phyloP scores from a whole-genome alignment of 2,888 invertebrate species.

The Blomia tropicalis region DNA sequence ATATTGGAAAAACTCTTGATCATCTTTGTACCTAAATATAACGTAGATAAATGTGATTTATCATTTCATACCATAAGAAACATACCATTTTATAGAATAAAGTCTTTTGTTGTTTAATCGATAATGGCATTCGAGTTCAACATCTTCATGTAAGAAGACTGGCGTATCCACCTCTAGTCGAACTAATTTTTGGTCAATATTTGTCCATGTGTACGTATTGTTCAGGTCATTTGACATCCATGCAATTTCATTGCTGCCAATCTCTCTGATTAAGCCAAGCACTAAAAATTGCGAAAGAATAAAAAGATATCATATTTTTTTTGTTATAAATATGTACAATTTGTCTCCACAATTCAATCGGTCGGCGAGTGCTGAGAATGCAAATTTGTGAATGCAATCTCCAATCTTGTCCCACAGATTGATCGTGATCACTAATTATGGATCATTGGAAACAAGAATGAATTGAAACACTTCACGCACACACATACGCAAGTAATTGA shows the following conservation, averaged over 20 bases:
- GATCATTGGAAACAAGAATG: not conserved
- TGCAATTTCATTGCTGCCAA: not conserved
- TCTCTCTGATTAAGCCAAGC: too few relatives aligned
- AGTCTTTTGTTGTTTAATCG: not conserved
- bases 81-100: conserved; percentile 12
- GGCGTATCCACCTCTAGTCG: not conserved
- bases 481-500: not conserved
- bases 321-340: too few relatives aligned
- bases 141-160: not conserved
- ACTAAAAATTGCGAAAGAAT: too few relatives aligned
- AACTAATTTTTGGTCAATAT: not conserved
- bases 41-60: not conserved
- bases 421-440: not conserved
- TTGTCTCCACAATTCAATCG: too few relatives aligned
- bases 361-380: conserved; percentile 5
- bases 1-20: conserved; percentile 7
- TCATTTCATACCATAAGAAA: not conserved
- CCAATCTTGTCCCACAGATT: too few relatives aligned
- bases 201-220: not conserved
- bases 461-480: not conserved
- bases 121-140: not conserved
- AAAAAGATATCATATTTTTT: not conserved
- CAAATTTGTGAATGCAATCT: too few relatives aligned
- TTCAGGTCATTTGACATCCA: not conserved
- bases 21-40: conserved; percentile 16